These are phyloP conservation scores for Calcarius lapponicus DNA, from an alignment of 2,797 vertebrate genomes.

Conservation along the genomic window DNA sequence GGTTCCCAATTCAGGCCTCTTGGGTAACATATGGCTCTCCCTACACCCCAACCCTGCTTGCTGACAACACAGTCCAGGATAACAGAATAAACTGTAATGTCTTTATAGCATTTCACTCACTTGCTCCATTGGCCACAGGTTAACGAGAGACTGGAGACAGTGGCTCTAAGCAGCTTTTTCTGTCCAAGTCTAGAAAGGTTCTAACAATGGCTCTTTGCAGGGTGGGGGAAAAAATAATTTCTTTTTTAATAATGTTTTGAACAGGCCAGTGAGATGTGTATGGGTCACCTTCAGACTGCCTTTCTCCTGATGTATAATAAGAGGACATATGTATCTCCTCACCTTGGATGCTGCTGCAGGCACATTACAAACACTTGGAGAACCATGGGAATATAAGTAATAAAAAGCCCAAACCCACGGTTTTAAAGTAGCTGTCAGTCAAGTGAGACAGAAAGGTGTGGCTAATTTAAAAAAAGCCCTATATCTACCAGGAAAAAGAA, in stretches of 20 bases:
- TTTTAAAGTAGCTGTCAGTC: neutral
- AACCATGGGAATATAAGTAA: neutral
- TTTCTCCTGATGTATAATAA: neutral
- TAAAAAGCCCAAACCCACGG: neutral
- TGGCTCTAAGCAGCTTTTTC: neutral
- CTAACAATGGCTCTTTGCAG: neutral
- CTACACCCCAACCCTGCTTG: neutral
- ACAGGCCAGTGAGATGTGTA: neutral
- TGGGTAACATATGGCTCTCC: neutral
- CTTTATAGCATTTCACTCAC: neutral
- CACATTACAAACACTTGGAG: neutral
- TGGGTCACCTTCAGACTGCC: neutral
- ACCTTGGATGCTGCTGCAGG: neutral
- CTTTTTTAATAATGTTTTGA: neutral
- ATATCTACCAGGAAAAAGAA: neutral
- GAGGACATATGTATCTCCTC: rapidly evolving
- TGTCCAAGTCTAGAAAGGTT: neutral
- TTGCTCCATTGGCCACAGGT: neutral
- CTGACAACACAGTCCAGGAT: conserved; percentile 28
- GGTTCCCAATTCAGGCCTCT: neutral
- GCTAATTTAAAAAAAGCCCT: neutral
- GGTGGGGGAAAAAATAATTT: too few relatives aligned
- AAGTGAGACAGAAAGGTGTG: neutral
- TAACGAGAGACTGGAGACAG: neutral
- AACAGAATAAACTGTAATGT: neutral